Evolutionary conservation across 2,888 invertebrate species (phyloP), one percentile per base, ranked within the genome.

Genomic region (Drosophila paucipuncta): DNA sequence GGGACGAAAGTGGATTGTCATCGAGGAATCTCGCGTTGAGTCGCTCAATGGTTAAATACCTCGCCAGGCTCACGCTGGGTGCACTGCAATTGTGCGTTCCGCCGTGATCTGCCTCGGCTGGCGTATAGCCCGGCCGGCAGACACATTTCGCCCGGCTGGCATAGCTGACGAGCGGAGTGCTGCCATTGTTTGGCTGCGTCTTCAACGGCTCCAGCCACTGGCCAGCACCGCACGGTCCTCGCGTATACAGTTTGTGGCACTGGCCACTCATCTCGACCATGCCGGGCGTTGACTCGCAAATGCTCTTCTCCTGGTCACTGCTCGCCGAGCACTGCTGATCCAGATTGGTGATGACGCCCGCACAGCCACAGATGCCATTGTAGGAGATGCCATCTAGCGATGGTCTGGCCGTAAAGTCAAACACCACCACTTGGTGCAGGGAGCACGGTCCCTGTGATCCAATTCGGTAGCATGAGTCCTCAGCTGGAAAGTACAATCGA

Each of bases 321-420:
- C 57, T 77, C 7, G 69, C 31, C 0, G 88, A 80, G 73, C 93
- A 93, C 66, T 93, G 91, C 69, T 93, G 93, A 69, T 94, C 93
- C 50, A 93, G 85, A 71, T 93, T 92, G 58, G 85, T 93, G 4
- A 94, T 90, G 18, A 93, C 92, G 1, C 93, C 94, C 0, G 95
- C 94, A 89, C 97, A 97, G 11, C 96, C 96, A 85, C 97, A 97
- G 57, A 96, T 95, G 0, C 97, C 97, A 83, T 97, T 96, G 92
- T 97, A 97, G 55, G 97, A 96, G 53, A 97, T 95, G 0, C 97
- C 97, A 86, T 97, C 97, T 2, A 97, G 90, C 0, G 97, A 96
- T 0, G 97, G 97, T 2, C 97, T 93, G 0, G 96, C 95, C 28
- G 95, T 96, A 87, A 97, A 96, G 93, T 97, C 97, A 91, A 97